Base-by-base conservation (phyloP, 2,888 invertebrate species). In the Andricus curvator region DNA sequence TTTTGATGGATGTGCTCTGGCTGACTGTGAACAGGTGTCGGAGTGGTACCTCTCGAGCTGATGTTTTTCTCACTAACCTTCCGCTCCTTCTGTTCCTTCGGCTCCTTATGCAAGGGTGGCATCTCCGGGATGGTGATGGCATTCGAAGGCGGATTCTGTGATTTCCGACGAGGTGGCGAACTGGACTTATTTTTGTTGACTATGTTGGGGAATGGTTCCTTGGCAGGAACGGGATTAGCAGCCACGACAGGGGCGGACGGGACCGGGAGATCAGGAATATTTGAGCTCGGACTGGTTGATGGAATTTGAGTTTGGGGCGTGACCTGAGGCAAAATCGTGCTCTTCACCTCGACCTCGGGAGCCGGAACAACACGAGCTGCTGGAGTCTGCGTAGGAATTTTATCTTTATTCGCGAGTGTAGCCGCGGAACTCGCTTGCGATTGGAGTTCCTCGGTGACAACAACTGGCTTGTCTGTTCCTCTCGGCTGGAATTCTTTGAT, bases 301-400 rank as follows among this genome's bases (percentile, higher is more conserved):
- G 80, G 68, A 79, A 80, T 60, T 41, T 79, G 68, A 60, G 78
- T 51, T 33, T 80, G 77, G 77, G 81, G 44, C 37, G 66, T 37
- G 22, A 67, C 79, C 33, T 81, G 41, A 62, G 22, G 70, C 22
- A 29, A 25, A 37, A 77, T 13, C 44, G 29, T 83, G 62, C 66
- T 82, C 74, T 78, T 86, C 65, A 78, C 77, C 48, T 88, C 84
- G 25, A 82, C 81, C 74, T 85, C 84, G 22, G 80, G 62, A 76
- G 82, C 81, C 66, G 83, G 67, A 41, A 79, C 77, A 41, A 79
- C 77, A 77, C 80, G 77, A 60, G 44, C 56, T 62, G 33, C 62
- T 74, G 80, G 79, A 37, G 92, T 88, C 90, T 94, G 93, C 91
- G 94, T 79, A 82, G 88, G 84, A 85, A 86, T 84, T 79, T 81